These are phyloP conservation scores for Phoxinus dragarum DNA, from an alignment of 2,797 vertebrate genomes.

Conservation along the genomic window DNA sequence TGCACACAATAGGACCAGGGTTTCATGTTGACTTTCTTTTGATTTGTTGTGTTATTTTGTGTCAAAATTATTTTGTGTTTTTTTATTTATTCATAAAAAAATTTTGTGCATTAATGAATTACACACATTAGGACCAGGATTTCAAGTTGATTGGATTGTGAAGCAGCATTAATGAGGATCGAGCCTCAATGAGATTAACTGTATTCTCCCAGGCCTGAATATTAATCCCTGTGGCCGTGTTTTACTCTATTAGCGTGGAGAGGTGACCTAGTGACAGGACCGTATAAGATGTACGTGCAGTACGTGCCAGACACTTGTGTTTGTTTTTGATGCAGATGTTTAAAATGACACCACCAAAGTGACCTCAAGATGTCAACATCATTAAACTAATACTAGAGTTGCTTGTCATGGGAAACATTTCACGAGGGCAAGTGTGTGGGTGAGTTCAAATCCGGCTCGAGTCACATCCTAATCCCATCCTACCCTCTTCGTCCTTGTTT, in stretches of 20 bases:
- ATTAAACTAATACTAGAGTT: not conserved
- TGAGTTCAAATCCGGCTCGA: not conserved
- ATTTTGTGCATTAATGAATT: not conserved
- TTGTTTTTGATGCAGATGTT: not conserved
- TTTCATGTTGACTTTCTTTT: not conserved
- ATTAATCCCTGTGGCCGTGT: not conserved
- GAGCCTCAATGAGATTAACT: not conserved
- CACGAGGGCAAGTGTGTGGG: not conserved
- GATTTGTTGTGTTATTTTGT: not conserved
- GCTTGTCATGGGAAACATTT: not conserved
- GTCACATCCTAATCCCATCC: not conserved
- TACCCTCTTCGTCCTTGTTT: not conserved
- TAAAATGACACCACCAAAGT: not conserved
- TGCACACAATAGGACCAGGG: not conserved
- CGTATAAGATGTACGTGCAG: not conserved
- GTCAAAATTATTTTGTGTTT: not conserved
- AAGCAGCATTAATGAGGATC: not conserved
- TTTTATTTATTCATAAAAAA: not conserved
- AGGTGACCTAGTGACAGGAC: not conserved
- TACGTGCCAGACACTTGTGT: not conserved
- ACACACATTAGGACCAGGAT: not conserved
- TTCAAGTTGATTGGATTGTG: not conserved
- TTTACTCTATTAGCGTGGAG: not conserved
- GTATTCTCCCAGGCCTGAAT: constrained; percentile 1
- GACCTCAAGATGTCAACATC: not conserved